Conservation (phyloP, 92 coral and sea anemone genomes). For the Anthopleura xanthogrammica region DNA sequence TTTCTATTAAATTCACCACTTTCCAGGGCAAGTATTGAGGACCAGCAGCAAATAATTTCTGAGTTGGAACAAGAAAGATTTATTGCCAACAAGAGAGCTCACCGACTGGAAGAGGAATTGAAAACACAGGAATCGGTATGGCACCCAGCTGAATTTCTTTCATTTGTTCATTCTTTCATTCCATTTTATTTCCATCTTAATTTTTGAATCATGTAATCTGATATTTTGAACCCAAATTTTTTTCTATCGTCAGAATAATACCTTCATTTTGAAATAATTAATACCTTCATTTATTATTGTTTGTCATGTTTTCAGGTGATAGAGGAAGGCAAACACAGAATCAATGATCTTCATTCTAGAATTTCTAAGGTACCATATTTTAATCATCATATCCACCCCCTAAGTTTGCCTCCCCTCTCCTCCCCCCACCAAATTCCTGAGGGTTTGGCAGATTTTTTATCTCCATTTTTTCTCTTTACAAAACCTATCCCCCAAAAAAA, state of each 20-base stretch:
- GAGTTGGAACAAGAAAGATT: slow-evolving; percentile 97
- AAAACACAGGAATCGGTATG: slow-evolving; percentile 69
- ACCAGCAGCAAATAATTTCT: slow-evolving; percentile 86
- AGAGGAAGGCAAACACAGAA: slow-evolving; percentile 72
- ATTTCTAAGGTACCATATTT: slow-evolving; percentile 63
- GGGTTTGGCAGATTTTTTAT: too few species aligned
- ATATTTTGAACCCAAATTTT: too few species aligned
- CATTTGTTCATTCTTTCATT: not conserved
- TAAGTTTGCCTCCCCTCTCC: too few species aligned
- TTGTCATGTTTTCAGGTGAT: slow-evolving; percentile 59
- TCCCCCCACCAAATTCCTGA: too few species aligned
- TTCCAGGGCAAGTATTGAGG: slow-evolving; percentile 82
- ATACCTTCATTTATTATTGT: not conserved
- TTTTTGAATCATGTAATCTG: not conserved
- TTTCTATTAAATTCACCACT: not conserved
- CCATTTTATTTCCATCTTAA: not conserved
- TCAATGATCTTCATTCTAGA: slow-evolving; percentile 72
- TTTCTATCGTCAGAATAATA: too few species aligned
- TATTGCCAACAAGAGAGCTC: slow-evolving; percentile 92
- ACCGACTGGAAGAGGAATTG: slow-evolving; percentile 86
- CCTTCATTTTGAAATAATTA: not conserved
- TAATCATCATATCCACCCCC: not conserved
- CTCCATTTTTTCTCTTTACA: too few species aligned
- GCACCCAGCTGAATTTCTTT: not conserved
- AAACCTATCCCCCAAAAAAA: too few species aligned